Conservation (phyloP, 2,888 invertebrate species). For the Drosophila bunnanda region DNA sequence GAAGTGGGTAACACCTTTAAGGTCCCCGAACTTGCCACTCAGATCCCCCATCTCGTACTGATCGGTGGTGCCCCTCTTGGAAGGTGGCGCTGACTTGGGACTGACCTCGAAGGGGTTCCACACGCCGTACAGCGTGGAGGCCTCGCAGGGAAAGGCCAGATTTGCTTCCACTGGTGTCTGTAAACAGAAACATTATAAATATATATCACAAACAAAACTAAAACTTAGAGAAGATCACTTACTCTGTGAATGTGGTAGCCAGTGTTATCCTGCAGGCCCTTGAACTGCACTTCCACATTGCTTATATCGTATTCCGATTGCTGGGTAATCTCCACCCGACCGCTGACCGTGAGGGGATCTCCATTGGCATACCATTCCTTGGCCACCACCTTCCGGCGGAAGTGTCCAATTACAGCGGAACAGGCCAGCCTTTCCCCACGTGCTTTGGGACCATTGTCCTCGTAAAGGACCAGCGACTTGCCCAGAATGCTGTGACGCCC, state of each 20-base stretch:
- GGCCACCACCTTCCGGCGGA: constrained; percentile 92
- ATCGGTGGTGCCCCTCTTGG: constrained; percentile 90
- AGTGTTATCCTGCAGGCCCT: constrained; percentile 88
- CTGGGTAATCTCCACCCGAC: constrained; percentile 92
- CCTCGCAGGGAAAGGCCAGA: constrained; percentile 94
- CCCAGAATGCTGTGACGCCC: constrained; percentile 90
- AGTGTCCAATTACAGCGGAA: constrained; percentile 91
- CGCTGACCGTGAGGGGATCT: constrained; percentile 87
- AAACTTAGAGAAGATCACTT: constrained; percentile 16
- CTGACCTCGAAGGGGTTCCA: constrained; percentile 93
- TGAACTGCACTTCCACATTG: constrained; percentile 90
- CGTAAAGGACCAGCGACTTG: constrained; percentile 93
- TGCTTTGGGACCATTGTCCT: constrained; percentile 94
- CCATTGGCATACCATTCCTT: constrained; percentile 96
- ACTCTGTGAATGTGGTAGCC: constrained; percentile 94
- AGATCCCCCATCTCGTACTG: constrained; percentile 94
- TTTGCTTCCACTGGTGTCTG: constrained; percentile 93
- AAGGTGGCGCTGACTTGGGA: constrained; percentile 87
- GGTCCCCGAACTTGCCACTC: constrained; percentile 93
- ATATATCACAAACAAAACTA: background rate
- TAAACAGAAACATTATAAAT: constrained; percentile 47
- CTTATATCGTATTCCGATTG: constrained; percentile 94
- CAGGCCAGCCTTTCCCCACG: constrained; percentile 95
- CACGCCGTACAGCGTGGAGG: constrained; percentile 91
- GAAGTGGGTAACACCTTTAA: constrained; percentile 88